A percentile compares a stretch with the other conserved stretches of the same genome.
These are phyloP conservation scores for Perdix hodgsoniae DNA, from an alignment of 2,797 vertebrate species.

Conservation along the genomic window DNA sequence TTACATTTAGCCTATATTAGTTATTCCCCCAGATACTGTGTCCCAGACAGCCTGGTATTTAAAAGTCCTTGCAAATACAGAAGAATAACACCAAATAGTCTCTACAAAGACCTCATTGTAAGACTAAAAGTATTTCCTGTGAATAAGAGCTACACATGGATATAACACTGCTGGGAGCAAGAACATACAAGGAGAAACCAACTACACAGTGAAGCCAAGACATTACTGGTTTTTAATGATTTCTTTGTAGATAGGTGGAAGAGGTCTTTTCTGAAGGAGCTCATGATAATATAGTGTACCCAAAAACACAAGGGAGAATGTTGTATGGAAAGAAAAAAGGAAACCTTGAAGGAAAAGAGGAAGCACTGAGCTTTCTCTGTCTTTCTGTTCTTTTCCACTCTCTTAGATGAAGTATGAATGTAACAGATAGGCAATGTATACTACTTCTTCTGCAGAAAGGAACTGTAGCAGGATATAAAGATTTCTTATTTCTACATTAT, in stretches of 20 bases:
- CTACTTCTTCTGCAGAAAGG: neutral
- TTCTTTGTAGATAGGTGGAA: slow-evolving; percentile 66
- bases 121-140: slow-evolving; percentile 72
- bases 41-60: slow-evolving; percentile 57
- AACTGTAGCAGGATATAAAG: neutral
- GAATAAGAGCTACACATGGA: slow-evolving; percentile 71
- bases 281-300: slow-evolving; percentile 24
- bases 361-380: slow-evolving; percentile 32
- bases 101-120: slow-evolving; percentile 67
- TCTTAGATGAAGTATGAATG: slow-evolving; percentile 34
- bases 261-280: slow-evolving; percentile 69
- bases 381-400: slow-evolving; percentile 35
- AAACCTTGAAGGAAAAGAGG: slow-evolving; percentile 37
- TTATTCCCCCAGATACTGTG: slow-evolving; percentile 55
- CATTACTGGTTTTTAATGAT: slow-evolving; percentile 54
- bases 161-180: slow-evolving; percentile 71
- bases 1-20: slow-evolving; percentile 64
- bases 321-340: slow-evolving; percentile 26
- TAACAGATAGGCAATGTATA: neutral
- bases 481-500: neutral
- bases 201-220: slow-evolving; percentile 52
- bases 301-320: slow-evolving; percentile 52
- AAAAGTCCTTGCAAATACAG: slow-evolving; percentile 65
- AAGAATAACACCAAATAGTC: slow-evolving; percentile 69
- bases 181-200: slow-evolving; percentile 70